Base-by-base conservation (phyloP, 2,888 invertebrate species). In the Poecilus cupreus region DNA sequence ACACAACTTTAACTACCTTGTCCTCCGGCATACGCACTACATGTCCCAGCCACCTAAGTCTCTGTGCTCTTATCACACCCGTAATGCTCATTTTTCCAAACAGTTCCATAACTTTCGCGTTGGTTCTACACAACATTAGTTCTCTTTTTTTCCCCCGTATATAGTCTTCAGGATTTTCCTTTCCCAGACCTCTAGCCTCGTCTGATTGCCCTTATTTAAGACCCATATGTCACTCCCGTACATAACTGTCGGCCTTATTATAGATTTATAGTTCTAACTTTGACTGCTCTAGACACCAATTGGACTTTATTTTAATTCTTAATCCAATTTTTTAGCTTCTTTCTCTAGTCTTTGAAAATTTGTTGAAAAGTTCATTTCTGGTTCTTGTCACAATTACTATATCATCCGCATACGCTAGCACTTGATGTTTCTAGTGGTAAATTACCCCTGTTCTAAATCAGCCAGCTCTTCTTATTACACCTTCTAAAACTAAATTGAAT, bases 351-450 rank as follows among this genome's bases (percentile, higher is more conserved):
- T 79, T 26, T 79, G 8, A 70, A 64, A 8, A 72, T 16, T 37
- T 68, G 20, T 70, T 22, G n/a, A n/a, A 16, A 11, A 26, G 13
- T 18, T 68, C 32, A 24, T 11, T 24, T 70, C 18, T 43, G 1
- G 68, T 70, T 46, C 68, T 79, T 2, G 79, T 24, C n/a, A 68
- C 11, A n/a, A 79, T 10, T 0, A 39, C 57, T 20, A 76, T 76
- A 4, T 57, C 54, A 18, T 76, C 77, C 8, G 77, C 77, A 46
- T 57, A 76, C 24, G 77, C 51, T 13, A 76, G n/a, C 2, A 51
- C 5, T 57, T 76, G 77, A 32, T 76, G 77, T 37, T 37, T 76
- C 54, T 8, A 11, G 8, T 54, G 54, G 60, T 76, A 76, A 32
- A n/a, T n/a, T n/a, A n/a, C n/a, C n/a, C n/a, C n/a, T n/a, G n/a